Evolutionary conservation across 1,140 invertebrate species (phyloP), one percentile per base, ranked within the genome.

Genomic region (Oedothorax gibbosus): DNA sequence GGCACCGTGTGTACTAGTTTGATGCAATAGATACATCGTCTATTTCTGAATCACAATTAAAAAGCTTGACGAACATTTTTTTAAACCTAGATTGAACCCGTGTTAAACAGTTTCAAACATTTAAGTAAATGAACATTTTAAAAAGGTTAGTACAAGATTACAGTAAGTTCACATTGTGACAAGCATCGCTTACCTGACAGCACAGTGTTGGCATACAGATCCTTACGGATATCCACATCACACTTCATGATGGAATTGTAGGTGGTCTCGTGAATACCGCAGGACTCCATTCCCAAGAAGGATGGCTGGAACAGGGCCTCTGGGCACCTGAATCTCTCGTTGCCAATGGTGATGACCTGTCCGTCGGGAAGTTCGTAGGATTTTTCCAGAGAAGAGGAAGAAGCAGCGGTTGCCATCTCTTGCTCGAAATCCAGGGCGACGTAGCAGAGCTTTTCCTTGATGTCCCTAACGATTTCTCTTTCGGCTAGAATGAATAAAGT

Each of bases 211-310:
- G 90, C 90, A 86, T 91, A 91, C 75, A 91, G 85, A 78, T 91
- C 91, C 75, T 90, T 90, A 85, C 90, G 87, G 86, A 90, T 90
- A 76, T 91, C 90, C 53, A 91, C 87, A 86, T 90, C 91, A 87
- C 92, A 92, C 88, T 92, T 92, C 92, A 92, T 92, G 88, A 93
- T 93, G 69, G 91, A 92, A 89, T 93, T 93, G 90, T 85, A 98
- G 78, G 96, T 96, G 87, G 97, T 97, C 91, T 98, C 96, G 89
- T 97, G 96, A 91, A 97, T 97, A 88, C 96, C 96, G 90, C 95
- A 95, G 75, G 95, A 96, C 93, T 98, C 96, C 96, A 98, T 97
- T 90, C 96, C 95, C 92, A 97, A 90, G 94, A 97, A 97, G 80
- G 95, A 95, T 87, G 97, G 91, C 86, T 92, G 92, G 89, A 93